Conservation (phyloP, 2,888 invertebrate genomes). For the Tenthredo amoena region DNA sequence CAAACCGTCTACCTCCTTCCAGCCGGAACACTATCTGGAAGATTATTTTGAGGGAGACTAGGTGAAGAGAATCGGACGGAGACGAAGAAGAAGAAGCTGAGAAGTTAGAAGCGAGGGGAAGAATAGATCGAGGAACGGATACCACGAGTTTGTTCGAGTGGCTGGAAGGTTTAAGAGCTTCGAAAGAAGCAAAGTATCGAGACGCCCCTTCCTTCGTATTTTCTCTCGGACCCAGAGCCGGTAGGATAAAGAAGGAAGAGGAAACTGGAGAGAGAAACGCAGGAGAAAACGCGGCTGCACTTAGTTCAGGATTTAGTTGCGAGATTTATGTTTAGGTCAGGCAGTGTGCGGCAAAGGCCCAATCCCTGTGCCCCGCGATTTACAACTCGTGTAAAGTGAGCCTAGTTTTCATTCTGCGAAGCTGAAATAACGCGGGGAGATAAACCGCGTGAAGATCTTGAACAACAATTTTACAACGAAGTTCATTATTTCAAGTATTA, state of each 20-base stretch:
- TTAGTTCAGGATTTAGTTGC: slow-evolving; percentile 65
- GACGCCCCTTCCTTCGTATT: not conserved
- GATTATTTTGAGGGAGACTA: not conserved
- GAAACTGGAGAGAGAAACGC: not conserved
- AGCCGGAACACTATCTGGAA: not conserved
- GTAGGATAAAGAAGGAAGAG: slow-evolving; percentile 3
- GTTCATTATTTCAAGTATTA: slow-evolving; percentile 4
- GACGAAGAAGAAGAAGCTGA: not conserved
- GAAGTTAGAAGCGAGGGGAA: slow-evolving; percentile 1
- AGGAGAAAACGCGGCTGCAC: slow-evolving; percentile 63
- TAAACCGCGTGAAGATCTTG: not conserved
- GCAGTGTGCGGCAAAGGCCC: slow-evolving; percentile 50
- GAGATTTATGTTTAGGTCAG: slow-evolving; percentile 66
- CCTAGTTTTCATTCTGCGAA: not conserved
- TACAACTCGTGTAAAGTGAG: slow-evolving; percentile 13
- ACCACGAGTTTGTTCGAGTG: slow-evolving; percentile 44
- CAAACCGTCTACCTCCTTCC: not conserved
- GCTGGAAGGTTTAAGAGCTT: slow-evolving; percentile 42
- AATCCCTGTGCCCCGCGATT: slow-evolving; percentile 23
- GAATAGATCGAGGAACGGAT: slow-evolving; percentile 33
- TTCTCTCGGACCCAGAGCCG: not conserved
- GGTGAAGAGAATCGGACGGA: not conserved
- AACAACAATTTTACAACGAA: not conserved
- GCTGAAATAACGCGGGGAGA: not conserved
- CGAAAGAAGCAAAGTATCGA: slow-evolving; percentile 43